Base-by-base conservation (phyloP, 2,797 vertebrate species). In the Melanotaenia nigrans region DNA sequence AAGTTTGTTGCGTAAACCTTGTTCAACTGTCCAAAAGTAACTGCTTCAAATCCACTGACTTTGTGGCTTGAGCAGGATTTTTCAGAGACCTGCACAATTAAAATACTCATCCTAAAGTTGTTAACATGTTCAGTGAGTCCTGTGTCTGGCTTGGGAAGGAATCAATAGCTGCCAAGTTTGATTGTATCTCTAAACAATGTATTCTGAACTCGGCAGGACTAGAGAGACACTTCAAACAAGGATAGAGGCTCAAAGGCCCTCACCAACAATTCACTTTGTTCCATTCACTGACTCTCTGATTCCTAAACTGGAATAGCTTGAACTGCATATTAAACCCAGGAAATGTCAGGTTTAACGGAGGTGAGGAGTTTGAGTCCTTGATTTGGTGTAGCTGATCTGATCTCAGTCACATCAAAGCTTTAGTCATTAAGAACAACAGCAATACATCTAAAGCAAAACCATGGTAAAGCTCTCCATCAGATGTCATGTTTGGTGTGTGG, bases 121-220 rank as follows among this genome's bases (percentile, higher is more conserved):
- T 92, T 92, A 92, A 91, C 91, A 90, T 89, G 87, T 94, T 92
- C 86, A 79, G 87, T 86, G 82, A 82, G 85, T 86, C 85, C 90
- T 80, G 79, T 79, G 85, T 87, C 87, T 92, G 88, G 77, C 90
- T 91, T 86, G 88, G 83, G 79, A 82, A 83, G 53, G 82, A 84
- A 93, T 95, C 91, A 91, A 94, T 94, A 93, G 83, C 90, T 93
- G 92, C 89, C 90, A 90, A 84, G 81, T 93, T 92, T 92, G 90
- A 93, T 94, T 78, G 38, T 83, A 87, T 93, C 90, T 92, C 83
- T 65, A 87, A 87, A 92, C 90, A 87, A 89, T 87, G 88, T 85
- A 80, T 90, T 90, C 88, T 90, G 90, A 91, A 91, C 90, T 90
- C 84, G 13, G 81, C 85, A 79, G 84, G 90, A 82, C 84, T 53